A percentile compares a stretch with the other conserved stretches of the same genome.
Evolutionary conservation across 2,888 invertebrate species (phyloP).

Genomic region (Thera obeliscata): DNA sequence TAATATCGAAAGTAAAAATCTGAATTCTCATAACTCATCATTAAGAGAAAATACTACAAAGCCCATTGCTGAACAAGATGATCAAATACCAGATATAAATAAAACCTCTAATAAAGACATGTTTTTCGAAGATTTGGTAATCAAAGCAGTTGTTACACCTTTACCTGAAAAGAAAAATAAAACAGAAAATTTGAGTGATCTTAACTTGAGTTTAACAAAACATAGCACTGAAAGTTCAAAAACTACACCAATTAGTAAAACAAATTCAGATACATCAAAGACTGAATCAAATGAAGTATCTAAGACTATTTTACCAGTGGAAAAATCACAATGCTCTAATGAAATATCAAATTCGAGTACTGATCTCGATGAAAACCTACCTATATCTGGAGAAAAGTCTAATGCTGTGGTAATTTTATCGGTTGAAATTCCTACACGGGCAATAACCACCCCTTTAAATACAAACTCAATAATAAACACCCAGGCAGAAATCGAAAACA

Average conservation of each 20-base stretch:
- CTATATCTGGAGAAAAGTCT: not conserved
- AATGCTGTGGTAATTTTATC: not conserved
- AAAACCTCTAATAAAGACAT: conserved; percentile 7
- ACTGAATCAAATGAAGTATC: not conserved
- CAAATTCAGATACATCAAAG: not conserved
- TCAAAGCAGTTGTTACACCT: not conserved
- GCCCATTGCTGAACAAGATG: conserved; percentile 6
- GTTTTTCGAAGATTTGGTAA: conserved; percentile 12
- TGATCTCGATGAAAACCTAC: conserved; percentile 2
- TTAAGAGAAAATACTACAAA: conserved; percentile 23
- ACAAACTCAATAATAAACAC: not conserved
- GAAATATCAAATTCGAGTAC: not conserved
- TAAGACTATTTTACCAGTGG: not conserved
- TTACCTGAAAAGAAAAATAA: not conserved
- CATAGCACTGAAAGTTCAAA: not conserved
- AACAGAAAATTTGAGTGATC: not conserved
- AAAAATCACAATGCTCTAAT: not conserved
- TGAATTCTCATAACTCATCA: conserved; percentile 21
- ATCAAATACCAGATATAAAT: conserved; percentile 15
- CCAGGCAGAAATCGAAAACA: not conserved
- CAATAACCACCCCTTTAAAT: not conserved
- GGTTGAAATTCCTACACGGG: not conserved
- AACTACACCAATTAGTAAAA: not conserved
- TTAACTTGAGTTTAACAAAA: not conserved
- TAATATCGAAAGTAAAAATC: conserved; percentile 3